Percentiles rank a stretch among this genome's conserved stretches.
Evolutionary conservation across 2,888 invertebrate genomes (phyloP).

Genomic region (Neoaliturus tenellus): DNA sequence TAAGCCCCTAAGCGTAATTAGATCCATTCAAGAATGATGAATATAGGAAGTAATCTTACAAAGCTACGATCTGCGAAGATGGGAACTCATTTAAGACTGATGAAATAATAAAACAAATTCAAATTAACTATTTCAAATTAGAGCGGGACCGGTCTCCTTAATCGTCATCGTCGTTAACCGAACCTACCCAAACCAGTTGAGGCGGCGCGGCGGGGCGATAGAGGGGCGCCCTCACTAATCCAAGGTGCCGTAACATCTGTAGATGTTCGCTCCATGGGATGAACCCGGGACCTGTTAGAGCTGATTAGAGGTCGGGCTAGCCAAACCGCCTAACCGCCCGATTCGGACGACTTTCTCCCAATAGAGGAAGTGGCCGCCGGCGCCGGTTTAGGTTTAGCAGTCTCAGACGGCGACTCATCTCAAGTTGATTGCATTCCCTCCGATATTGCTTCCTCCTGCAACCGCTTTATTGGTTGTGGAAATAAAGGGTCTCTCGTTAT

Average conservation of each 20-base stretch:
- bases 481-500: neutral
- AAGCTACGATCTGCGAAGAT: too few species aligned
- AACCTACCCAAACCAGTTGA: neutral
- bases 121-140: neutral
- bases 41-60: too few species aligned
- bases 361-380: neutral
- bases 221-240: neutral
- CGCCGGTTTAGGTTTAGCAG: too few species aligned
- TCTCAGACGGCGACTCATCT: neutral
- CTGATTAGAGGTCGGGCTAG: conserved; percentile 29
- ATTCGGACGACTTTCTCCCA: conserved; percentile 22
- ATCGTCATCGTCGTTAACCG: neutral
- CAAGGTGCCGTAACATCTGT: neutral
- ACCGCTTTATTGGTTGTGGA: neutral
- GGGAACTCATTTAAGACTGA: neutral
- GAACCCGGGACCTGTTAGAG: conserved; percentile 19
- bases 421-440: neutral
- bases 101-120: neutral
- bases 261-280: neutral
- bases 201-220: neutral
- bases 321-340: conserved; percentile 23
- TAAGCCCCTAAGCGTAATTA: too few species aligned
- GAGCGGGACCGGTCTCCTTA: neutral
- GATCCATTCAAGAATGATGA: too few species aligned
- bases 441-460: neutral